Base-by-base conservation (phyloP, 2,888 invertebrate species). In the Phragmatobia fuliginosa region DNA sequence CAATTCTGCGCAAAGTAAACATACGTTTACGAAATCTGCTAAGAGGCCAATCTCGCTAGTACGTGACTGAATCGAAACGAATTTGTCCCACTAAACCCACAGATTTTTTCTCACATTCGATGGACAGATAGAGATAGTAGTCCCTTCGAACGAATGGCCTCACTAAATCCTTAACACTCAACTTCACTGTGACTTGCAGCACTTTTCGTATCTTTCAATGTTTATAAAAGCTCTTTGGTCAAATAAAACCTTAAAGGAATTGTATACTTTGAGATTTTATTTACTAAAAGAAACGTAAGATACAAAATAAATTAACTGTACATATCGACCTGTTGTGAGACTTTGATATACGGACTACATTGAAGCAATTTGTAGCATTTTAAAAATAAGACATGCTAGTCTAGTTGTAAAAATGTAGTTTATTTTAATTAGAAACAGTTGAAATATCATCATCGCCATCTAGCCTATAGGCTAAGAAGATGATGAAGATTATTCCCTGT, bases 61-160 rank as follows among this genome's bases (percentile, higher is more conserved):
- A 93, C 93, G 93, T 93, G 95, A 95, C 94, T 90, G 91, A 94
- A 91, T 92, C 91, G 90, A 89, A 92, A 90, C 90, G 93, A 90
- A 94, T 95, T 94, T 93, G 93, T 95, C 92, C 90, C 86, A 85
- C 88, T 90, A 92, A 94, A 94, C 90, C 94, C 92, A 85, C 88
- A 88, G 90, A 89, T 89, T 92, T 90, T 91, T 92, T 91, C 91
- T 86, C 91, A 90, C 92, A 91, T 91, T 88, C 91, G 92, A 92
- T 92, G 90, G 91, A 88, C 88, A 91, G 90, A 91, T 91, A 90
- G 88, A 93, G 93, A 94, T 92, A 93, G 92, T 85, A 87, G 92
- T 87, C 91, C 92, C 91, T 92, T 90, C 85, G 85, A 86, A 88
- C 88, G 89, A 90, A 92, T 90, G 85, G 87, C 83, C 87, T 83